Conservation (phyloP, 2,797 vertebrate species). For the Eptatretus atami region DNA sequence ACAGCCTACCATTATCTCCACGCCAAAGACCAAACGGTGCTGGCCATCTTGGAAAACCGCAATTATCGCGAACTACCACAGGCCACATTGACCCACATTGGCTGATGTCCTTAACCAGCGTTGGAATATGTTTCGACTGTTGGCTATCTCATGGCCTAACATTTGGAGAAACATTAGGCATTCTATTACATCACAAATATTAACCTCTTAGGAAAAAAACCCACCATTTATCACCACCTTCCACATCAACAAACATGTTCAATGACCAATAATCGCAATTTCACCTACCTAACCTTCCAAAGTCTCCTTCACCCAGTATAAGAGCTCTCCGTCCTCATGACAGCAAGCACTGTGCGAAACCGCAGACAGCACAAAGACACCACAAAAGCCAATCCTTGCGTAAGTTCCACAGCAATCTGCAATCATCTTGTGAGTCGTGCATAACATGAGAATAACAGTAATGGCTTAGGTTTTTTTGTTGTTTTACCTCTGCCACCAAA, state of each 20-base stretch:
- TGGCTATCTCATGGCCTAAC: slow-evolving; percentile 32
- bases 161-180: slow-evolving; percentile 5
- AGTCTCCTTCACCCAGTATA: slow-evolving; percentile 34
- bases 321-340: slow-evolving; percentile 33
- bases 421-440: no score
- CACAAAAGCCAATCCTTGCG: slow-evolving; percentile 8
- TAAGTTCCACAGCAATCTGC: not conserved
- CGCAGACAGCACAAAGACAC: slow-evolving; percentile 32
- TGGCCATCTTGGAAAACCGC: slow-evolving; percentile 32
- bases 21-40: slow-evolving; percentile 37
- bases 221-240: slow-evolving; percentile 2
- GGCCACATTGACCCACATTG: slow-evolving; percentile 34
- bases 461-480: no score
- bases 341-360: slow-evolving; percentile 32
- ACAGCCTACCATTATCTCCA: slow-evolving; percentile 28
- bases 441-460: no score
- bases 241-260: not conserved
- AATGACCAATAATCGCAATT: no score
- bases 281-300: slow-evolving; percentile 28
- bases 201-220: no score
- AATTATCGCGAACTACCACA: slow-evolving; percentile 38
- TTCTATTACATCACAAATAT: no score
- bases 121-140: slow-evolving; percentile 37
- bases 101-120: slow-evolving; percentile 34
- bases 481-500: no score